Evolutionary conservation across 2,797 vertebrate genomes (phyloP), one percentile per base, ranked within the genome.

Genomic region (Enteromius mattozi): DNA sequence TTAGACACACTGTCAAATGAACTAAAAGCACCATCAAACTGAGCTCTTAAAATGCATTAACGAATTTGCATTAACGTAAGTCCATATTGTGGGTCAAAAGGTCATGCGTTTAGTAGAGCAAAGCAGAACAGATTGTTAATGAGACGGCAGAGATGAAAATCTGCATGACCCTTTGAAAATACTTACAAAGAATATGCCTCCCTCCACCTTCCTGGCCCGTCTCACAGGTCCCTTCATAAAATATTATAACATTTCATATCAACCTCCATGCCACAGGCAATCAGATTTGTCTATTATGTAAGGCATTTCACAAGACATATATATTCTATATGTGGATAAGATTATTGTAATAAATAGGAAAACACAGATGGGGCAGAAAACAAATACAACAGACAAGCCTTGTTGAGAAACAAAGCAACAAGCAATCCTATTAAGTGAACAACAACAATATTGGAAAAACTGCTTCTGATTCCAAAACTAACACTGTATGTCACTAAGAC

Each of bases 151-250:
- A 82, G 78, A 88, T 85, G 30, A 51, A 68, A 54, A 63, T 42
- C 70, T 86, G 80, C 81, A 88, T 82, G 85, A 85, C 76, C 83
- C 80, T 82, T 85, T 86, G 85, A 66, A 75, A 85, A 94, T 96
- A 96, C 95, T 96, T 94, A 96, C 95, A 63, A 96, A 96, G 89
- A 95, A 96, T 87, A 96, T 85, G 90, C 89, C 95, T 94, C 95
- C 95, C 79, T 96, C 95, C 94, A 96, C 95, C 92, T 96, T 96
- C 92, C 95, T 93, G 91, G 90, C 87, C 87, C 92, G 92, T 92
- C 95, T 94, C 81, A 91, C 92, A 89, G 92, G 90, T 90, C 94
- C 94, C 95, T 95, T 94, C 63, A 93, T 90, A 93, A 85, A 95
- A 94, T 85, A 59, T 59, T 59, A 59, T 61, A 81, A 95, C 88